These are phyloP conservation scores for Drosophila nr. fundita DNA, from an alignment of 2,888 invertebrate species.

Conservation along the genomic window DNA sequence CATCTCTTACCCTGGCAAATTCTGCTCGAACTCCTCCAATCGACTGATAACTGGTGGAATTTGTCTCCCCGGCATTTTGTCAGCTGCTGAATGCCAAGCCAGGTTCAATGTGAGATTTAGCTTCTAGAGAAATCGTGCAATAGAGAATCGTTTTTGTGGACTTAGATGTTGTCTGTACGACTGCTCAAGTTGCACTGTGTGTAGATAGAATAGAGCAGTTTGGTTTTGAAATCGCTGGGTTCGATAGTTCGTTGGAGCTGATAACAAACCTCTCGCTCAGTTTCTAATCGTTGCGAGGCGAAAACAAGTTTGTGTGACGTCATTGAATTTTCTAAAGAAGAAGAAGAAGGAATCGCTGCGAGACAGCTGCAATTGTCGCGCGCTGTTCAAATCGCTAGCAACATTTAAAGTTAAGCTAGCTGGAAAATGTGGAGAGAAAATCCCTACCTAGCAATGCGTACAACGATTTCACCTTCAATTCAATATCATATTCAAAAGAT, in stretches of 20 bases:
- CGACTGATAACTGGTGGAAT: conserved; percentile 75
- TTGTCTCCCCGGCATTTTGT: conserved; percentile 77
- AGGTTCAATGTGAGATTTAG: conserved; percentile 17
- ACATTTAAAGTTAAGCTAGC: not conserved
- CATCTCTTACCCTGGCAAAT: conserved; percentile 80
- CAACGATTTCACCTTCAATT: not conserved
- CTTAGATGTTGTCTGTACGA: conserved; percentile 16
- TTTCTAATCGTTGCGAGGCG: conserved; percentile 1
- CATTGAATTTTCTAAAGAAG: not conserved
- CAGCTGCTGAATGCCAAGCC: conserved; percentile 17
- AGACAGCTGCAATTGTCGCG: not conserved
- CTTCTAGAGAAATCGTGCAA: conserved; percentile 11
- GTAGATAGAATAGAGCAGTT: conserved; percentile 12
- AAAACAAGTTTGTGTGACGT: conserved; percentile 9
- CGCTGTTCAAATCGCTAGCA: not conserved
- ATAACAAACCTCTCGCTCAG: conserved; percentile 39
- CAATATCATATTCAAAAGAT: not conserved
- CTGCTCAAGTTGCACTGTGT: conserved; percentile 38
- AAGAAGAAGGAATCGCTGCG: not conserved
- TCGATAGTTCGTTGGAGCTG: conserved; percentile 41
- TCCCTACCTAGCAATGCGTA: not conserved
- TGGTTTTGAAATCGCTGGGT: conserved; percentile 36
- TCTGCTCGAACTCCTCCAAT: conserved; percentile 79
- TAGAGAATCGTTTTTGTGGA: not conserved
- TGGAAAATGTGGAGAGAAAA: not conserved